Percentiles rank a stretch among this genome's conserved stretches.
phyloP scores from a whole-genome alignment of 2,797 vertebrate species.

The Helarctos malayanus region DNA sequence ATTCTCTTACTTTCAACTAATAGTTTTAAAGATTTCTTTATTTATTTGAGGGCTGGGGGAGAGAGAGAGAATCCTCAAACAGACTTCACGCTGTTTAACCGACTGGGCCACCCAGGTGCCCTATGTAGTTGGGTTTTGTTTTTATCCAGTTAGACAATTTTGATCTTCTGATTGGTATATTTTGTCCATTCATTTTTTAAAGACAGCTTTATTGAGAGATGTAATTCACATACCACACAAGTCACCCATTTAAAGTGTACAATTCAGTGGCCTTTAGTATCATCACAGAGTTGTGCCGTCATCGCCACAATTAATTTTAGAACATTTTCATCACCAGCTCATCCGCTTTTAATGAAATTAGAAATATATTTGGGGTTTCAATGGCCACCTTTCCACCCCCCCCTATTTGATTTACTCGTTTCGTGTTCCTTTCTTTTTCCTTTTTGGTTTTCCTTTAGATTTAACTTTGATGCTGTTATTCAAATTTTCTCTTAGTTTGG shows the following conservation, averaged over 20 bases:
- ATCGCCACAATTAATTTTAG: not conserved
- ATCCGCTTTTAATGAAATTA: not conserved
- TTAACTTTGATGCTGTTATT: not conserved
- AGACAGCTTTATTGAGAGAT: not conserved
- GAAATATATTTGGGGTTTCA: not conserved
- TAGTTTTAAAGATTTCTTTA: not conserved
- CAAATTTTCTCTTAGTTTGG: not conserved
- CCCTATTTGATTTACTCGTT: not conserved
- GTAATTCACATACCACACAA: not conserved
- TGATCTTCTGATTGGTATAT: not conserved
- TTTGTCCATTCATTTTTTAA: not conserved
- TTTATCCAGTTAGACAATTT: constrained; percentile 23
- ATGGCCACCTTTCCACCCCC: not conserved
- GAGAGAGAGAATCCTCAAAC: not conserved
- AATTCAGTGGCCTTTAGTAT: not conserved
- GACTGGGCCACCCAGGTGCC: no score
- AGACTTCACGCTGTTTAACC: not conserved
- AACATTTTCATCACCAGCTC: constrained; percentile 14
- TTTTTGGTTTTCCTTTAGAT: not conserved
- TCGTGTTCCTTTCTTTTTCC: not conserved
- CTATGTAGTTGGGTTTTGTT: not conserved
- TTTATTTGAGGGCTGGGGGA: not conserved
- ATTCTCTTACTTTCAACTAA: not conserved
- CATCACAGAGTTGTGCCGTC: not conserved
- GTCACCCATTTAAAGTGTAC: not conserved